Evolutionary conservation across 2,888 invertebrate genomes (phyloP).

Genomic region (Lepidochitona cinerea): DNA sequence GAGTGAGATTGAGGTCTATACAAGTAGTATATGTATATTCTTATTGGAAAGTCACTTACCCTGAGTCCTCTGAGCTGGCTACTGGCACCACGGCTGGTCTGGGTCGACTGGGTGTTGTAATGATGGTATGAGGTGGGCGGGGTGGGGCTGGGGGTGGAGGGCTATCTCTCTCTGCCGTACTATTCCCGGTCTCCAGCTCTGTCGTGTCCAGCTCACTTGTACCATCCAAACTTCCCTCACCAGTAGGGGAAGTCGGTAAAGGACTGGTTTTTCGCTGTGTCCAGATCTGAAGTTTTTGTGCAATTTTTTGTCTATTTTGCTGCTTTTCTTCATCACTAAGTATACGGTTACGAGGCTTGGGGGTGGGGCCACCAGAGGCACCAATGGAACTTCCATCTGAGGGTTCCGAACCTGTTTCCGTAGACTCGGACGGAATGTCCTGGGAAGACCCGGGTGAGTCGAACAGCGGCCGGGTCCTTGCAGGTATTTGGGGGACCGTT

Average conservation of each 20-base stretch:
- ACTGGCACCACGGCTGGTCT: too few relatives aligned
- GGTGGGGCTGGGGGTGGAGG: neutral
- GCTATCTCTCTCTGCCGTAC: neutral
- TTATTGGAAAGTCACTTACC: too few relatives aligned
- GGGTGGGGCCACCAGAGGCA: slow-evolving; percentile 46
- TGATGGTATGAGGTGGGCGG: too few relatives aligned
- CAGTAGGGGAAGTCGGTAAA: slow-evolving; percentile 8
- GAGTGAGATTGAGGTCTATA: too few relatives aligned
- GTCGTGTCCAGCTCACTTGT: neutral
- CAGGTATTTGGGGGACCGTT: neutral
- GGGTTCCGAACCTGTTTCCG: slow-evolving; percentile 21
- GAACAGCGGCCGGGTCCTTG: neutral
- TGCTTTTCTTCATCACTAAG: slow-evolving; percentile 59
- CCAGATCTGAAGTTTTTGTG: slow-evolving; percentile 64
- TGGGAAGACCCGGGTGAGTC: neutral
- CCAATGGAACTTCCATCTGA: slow-evolving; percentile 17
- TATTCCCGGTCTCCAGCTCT: neutral
- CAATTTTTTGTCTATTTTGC: slow-evolving; percentile 60
- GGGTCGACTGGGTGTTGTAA: too few relatives aligned
- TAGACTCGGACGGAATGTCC: neutral
- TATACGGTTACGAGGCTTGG: slow-evolving; percentile 47
- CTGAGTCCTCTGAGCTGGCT: too few relatives aligned
- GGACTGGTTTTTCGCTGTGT: slow-evolving; percentile 45
- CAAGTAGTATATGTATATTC: too few relatives aligned
- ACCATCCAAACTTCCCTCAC: neutral